Conservation (phyloP, 1,140 invertebrate species). For the Hylyphantes graminicola region DNA sequence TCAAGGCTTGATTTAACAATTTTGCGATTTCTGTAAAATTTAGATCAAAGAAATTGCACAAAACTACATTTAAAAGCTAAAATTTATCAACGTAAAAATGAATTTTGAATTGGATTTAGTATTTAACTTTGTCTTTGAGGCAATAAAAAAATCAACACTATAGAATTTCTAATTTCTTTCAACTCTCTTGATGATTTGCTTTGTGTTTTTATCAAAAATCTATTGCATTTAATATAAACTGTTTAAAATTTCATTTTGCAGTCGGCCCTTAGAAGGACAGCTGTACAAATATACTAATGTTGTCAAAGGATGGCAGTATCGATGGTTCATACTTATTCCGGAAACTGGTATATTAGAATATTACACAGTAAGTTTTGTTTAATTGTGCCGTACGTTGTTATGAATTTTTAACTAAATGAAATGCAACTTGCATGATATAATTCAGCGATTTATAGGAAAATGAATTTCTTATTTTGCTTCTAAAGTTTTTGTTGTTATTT, state of each 20-base stretch:
- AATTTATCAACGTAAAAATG: no score
- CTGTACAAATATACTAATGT: constrained; percentile 99
- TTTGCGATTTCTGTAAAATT: no score
- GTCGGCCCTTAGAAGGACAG: constrained; percentile 80
- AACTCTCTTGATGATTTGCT: not conserved
- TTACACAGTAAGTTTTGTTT: constrained; percentile 81
- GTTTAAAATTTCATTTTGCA: constrained; percentile 5
- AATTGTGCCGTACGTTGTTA: not conserved
- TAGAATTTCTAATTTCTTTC: no score
- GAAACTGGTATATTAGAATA: constrained; percentile 95
- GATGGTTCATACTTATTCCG: constrained; percentile 98
- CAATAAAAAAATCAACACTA: no score
- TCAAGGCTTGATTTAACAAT: no score
- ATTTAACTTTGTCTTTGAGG: no score
- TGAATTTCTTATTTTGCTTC: not conserved
- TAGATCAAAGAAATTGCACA: no score
- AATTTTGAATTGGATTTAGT: no score
- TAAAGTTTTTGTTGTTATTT: not conserved
- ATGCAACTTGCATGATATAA: not conserved
- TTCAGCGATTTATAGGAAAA: not conserved
- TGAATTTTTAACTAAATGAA: not conserved
- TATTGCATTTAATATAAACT: not conserved
- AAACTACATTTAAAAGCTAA: no score
- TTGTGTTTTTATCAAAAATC: not conserved
- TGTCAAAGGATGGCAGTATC: constrained; percentile 99